phyloP scores from a whole-genome alignment of 2,888 invertebrate genomes.

The Nephrotoma flavescens region DNA sequence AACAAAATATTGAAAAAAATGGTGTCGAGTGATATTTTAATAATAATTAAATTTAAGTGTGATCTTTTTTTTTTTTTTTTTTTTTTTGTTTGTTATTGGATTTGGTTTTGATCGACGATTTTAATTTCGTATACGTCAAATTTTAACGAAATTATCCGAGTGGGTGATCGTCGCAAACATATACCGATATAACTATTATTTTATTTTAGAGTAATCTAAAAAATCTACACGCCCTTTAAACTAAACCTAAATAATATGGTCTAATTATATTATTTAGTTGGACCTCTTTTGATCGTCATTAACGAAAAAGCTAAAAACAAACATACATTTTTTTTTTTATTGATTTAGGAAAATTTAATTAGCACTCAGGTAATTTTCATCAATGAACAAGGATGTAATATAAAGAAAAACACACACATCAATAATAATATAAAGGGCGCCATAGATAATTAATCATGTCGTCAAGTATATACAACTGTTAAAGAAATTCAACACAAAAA shows the following conservation, averaged over 20 bases:
- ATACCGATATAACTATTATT: neutral
- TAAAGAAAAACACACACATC: neutral
- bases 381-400: neutral
- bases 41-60: neutral
- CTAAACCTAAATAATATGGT: neutral
- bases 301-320: neutral
- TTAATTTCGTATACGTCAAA: neutral
- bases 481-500: neutral
- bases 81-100: neutral
- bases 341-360: slow-evolving; percentile 2
- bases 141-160: neutral
- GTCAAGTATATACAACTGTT: slow-evolving; percentile 2
- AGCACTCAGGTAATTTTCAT: neutral
- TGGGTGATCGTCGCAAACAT: neutral
- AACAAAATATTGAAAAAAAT: neutral
- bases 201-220: neutral
- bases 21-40: neutral
- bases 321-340: neutral
- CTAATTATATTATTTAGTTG: neutral
- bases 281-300: neutral
- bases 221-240: neutral
- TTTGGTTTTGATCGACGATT: neutral
- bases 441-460: slow-evolving; percentile 8
- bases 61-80: neutral
- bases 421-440: slow-evolving; percentile 6